Evolutionary conservation across 2,888 invertebrate genomes (phyloP).

Genomic region (Dugesia japonica): DNA sequence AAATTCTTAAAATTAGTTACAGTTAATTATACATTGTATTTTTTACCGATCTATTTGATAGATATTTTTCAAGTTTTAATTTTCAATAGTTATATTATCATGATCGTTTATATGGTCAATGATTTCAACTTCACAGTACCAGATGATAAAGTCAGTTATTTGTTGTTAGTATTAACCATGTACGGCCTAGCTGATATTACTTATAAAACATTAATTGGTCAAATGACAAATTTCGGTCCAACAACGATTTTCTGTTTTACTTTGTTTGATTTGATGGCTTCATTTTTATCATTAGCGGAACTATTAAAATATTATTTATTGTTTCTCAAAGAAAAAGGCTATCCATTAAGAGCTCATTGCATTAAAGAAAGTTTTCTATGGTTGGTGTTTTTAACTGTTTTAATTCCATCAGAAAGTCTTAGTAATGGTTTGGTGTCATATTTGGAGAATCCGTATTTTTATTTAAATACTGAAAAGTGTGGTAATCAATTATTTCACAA

Average conservation of each 20-base stretch:
- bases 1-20: not conserved
- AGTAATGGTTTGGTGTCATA: not conserved
- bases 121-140: not conserved
- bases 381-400: not conserved
- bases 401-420: not conserved
- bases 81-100: not conserved
- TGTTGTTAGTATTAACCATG: not conserved
- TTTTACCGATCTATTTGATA: not conserved
- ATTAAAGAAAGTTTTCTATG: not conserved
- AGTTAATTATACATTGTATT: not conserved
- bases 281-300: not conserved
- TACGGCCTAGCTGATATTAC: not conserved
- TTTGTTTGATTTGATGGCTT: not conserved
- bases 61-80: not conserved
- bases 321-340: not conserved
- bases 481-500: not conserved
- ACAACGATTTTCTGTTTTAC: not conserved
- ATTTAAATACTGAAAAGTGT: not conserved
- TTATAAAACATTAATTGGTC: not conserved
- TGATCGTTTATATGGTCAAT: not conserved
- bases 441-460: not conserved
- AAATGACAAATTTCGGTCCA: not conserved
- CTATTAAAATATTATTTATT: not conserved
- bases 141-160: not conserved
- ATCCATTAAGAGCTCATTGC: not conserved